Evolutionary conservation across 1,140 invertebrate genomes (phyloP).

Genomic region (Macrotrachela quadricornifera): DNA sequence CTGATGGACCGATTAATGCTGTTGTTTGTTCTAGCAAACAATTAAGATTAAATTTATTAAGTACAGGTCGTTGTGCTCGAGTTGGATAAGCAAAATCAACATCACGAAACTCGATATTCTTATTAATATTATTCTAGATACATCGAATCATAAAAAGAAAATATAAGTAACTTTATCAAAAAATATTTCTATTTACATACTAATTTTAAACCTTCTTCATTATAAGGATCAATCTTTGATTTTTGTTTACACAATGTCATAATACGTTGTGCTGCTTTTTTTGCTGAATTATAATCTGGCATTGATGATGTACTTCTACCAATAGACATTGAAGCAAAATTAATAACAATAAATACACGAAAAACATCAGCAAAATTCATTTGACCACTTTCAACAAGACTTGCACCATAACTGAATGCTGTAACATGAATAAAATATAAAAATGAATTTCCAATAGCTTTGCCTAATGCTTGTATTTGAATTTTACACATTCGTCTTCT

Average conservation of each 20-base stretch:
- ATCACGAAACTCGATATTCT: neutral
- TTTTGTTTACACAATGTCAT: constrained; percentile 32
- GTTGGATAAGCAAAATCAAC: constrained; percentile 13
- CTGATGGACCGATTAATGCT: constrained; percentile 24
- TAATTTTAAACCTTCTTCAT: constrained; percentile 13
- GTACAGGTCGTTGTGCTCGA: neutral
- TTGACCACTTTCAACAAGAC: neutral
- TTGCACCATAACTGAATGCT: too few relatives aligned
- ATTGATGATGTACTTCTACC: constrained; percentile 53
- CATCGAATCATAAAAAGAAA: neutral
- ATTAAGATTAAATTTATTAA: constrained; percentile 34
- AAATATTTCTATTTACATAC: too few relatives aligned
- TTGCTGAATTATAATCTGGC: constrained; percentile 61
- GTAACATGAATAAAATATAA: too few relatives aligned
- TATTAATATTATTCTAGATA: neutral
- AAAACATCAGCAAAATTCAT: constrained; percentile 1
- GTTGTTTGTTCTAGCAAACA: neutral
- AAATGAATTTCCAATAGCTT: too few relatives aligned
- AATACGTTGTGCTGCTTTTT: constrained; percentile 45
- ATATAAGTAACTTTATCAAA: too few relatives aligned
- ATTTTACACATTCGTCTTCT: neutral
- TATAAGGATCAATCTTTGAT: constrained; percentile 31
- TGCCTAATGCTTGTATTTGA: neutral
- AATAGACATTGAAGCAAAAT: constrained; percentile 66
- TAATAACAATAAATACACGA: constrained; percentile 59